phyloP scores from a whole-genome alignment of 2,113 vertebrate genomes.

The Psilopogon haemacephalus region DNA sequence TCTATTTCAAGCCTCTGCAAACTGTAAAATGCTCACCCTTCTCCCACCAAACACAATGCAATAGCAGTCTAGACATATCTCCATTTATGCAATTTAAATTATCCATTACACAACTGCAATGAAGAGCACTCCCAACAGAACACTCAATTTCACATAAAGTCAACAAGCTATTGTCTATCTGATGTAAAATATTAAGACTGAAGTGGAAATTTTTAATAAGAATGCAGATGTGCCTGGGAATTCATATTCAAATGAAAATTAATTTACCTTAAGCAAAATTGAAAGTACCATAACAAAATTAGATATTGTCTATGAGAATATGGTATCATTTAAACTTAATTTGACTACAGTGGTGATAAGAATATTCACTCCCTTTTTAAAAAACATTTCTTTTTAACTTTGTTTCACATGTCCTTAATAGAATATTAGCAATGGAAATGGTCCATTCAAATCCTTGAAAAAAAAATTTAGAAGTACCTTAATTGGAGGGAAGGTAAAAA shows the following conservation, averaged over 20 bases:
- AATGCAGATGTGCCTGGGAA: neutral
- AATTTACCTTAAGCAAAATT: neutral
- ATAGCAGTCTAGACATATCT: slow-evolving; percentile 32
- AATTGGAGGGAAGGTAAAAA: neutral
- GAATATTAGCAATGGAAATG: neutral
- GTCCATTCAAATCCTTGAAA: neutral
- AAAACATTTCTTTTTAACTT: neutral
- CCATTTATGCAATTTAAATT: slow-evolving; percentile 28
- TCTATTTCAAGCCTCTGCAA: neutral
- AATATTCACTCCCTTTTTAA: neutral
- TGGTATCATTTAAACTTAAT: neutral
- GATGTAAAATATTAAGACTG: neutral
- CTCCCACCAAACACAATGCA: slow-evolving; percentile 15
- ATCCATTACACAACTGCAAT: slow-evolving; percentile 6
- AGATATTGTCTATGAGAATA: neutral
- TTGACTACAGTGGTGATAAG: neutral
- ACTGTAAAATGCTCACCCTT: slow-evolving; percentile 8
- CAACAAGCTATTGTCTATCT: neutral
- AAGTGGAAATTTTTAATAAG: neutral
- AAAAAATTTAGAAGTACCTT: neutral
- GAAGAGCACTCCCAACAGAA: neutral
- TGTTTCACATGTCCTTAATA: neutral
- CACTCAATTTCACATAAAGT: neutral
- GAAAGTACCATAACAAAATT: neutral
- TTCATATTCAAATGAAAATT: neutral